A percentile compares a stretch with the other conserved stretches of the same genome.
Conservation (phyloP, 2,797 vertebrate species). For the Hoplostethus atlanticus region DNA sequence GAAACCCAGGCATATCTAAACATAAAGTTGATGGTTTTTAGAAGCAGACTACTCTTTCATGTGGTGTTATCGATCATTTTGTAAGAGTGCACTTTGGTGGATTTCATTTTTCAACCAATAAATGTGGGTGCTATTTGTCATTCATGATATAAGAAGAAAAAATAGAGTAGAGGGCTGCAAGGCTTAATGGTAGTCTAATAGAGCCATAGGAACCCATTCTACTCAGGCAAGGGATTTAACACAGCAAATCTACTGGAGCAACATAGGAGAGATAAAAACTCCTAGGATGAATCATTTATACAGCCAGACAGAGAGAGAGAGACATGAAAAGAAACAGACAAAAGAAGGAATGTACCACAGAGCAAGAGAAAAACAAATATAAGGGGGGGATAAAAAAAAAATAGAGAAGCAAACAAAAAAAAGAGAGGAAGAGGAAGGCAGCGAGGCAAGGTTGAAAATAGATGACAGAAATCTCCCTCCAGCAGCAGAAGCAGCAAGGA, state of each 20-base stretch:
- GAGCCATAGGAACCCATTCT: conserved; percentile 45
- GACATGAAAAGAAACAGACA: conserved; percentile 45
- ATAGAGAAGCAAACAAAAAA: conserved; percentile 15
- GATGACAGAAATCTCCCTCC: conserved; percentile 54
- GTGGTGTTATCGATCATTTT: no score
- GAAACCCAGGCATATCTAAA: no score
- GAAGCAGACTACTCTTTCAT: no score
- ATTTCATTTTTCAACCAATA: no score
- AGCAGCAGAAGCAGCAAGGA: conserved; percentile 45
- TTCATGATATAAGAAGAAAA: background rate
- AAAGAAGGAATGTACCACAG: conserved; percentile 32
- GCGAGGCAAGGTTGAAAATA: conserved; percentile 64
- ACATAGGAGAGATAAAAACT: conserved; percentile 67
- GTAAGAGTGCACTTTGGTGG: no score
- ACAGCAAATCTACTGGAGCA: conserved; percentile 60
- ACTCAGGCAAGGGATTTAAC: conserved; percentile 64
- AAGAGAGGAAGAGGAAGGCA: conserved; percentile 26
- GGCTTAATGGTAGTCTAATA: conserved; percentile 56
- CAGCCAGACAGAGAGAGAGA: conserved; percentile 32
- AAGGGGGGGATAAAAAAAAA: conserved; percentile 20
- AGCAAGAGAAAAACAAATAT: conserved; percentile 37
- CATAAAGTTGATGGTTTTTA: no score
- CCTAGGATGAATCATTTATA: conserved; percentile 78
- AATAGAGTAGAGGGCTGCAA: conserved; percentile 33
- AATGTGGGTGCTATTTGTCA: no score